Evolutionary conservation across 2,797 vertebrate species (phyloP), one percentile per base, ranked within the genome.

Genomic region (Moxostoma hubbsi): DNA sequence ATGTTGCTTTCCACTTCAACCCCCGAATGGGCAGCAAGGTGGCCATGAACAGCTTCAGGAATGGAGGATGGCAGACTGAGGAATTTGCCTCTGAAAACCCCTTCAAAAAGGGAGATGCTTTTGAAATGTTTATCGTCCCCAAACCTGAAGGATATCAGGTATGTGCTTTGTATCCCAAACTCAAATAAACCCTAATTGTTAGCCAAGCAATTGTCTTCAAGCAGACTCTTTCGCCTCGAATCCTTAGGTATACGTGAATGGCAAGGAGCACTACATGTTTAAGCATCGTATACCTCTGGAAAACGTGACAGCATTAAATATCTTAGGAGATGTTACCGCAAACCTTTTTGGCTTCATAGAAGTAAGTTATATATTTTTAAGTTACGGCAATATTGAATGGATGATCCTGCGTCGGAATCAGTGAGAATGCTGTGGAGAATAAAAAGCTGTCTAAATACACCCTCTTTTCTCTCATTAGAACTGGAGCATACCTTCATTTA

Each of bases 61-160:
- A 67, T 0, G 36, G 67, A 9, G 6, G 0, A 6, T 83, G 73
- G 77, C 54, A 57, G 4, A 43, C 1, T 0, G 9, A 10, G 10
- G 77, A 79, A 75, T 18, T 0, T 7, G 6, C 59, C 13, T 12
- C 68, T 43, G 24, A 64, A 13, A 36, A 62, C 4, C 67, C 61
- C 9, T 79, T 79, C 13, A 50, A 10, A 53, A 63, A 11, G 5
- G 72, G 77, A 71, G 9, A 5, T 47, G 2, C 66, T 13, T 83
- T 83, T 57, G 63, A 49, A 46, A 78, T 81, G 4, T 49, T 81
- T 12, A 5, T 46, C 1, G 15, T 57, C 58, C 47, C 75, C 36
- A 78, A 16, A 68, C 10, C 62, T 1, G 36, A 73, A 15, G 62
- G 82, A 12, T 83, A 80, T 68, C 73, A 83, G 77, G 77, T 83